Conservation (phyloP, 30 jellyfish, hydroid and myxozoan species). For the Sanderia malayensis region DNA sequence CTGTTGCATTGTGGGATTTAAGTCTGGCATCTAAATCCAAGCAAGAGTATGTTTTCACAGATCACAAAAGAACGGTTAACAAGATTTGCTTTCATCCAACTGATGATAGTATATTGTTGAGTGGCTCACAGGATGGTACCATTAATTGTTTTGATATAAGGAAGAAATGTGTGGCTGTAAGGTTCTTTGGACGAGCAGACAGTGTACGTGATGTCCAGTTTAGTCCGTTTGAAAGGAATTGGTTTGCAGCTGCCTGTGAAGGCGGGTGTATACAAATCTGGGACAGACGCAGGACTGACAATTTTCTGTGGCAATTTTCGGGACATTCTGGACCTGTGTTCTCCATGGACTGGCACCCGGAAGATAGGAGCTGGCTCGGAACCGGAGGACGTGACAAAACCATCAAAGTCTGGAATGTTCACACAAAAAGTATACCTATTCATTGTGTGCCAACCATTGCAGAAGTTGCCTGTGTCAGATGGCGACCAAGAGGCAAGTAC, state of each 20-base stretch:
- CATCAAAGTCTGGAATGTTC: constrained; percentile 90
- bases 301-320: constrained; percentile 60
- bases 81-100: constrained; percentile 88
- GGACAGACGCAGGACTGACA: constrained; percentile 89
- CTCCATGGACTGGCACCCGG: constrained; percentile 97
- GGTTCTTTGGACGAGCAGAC: constrained; percentile 87
- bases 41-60: constrained; percentile 79
- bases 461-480: constrained; percentile 87
- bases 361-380: constrained; percentile 87
- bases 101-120: constrained; percentile 68
- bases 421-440: constrained; percentile 54
- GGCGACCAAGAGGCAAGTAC: constrained; percentile 90
- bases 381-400: constrained; percentile 97
- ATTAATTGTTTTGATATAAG: constrained; percentile 76
- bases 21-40: constrained; percentile 61
- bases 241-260: constrained; percentile 96
- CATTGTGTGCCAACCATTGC: constrained; percentile 90
- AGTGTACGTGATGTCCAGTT: constrained; percentile 95
- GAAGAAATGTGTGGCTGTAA: constrained; percentile 53
- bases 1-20: constrained; percentile 90
- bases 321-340: constrained; percentile 96
- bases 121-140: constrained; percentile 95
- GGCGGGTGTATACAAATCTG: constrained; percentile 92
- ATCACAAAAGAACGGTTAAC: constrained; percentile 88
- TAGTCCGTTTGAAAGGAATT: constrained; percentile 70